phyloP scores from a whole-genome alignment of 2,888 invertebrate genomes.

The Margaritifera margaritifera region DNA sequence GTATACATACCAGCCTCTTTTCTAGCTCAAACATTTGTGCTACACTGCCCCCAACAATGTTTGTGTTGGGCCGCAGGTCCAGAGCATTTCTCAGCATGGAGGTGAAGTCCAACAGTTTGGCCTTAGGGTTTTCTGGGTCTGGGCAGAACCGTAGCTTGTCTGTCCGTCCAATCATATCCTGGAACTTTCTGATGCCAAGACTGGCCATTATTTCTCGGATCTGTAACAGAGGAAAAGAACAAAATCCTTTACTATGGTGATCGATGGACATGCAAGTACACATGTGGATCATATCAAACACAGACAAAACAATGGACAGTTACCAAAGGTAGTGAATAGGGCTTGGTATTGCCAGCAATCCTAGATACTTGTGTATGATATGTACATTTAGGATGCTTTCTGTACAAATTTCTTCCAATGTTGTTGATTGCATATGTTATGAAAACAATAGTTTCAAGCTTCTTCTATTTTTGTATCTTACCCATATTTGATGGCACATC shows the following conservation, averaged over 20 bases:
- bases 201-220: constrained; percentile 92
- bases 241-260: neutral
- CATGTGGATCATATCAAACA: too few species aligned
- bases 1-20: constrained; percentile 65
- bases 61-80: constrained; percentile 90
- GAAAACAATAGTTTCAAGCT: too few species aligned
- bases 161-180: constrained; percentile 82
- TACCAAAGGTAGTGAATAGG: neutral
- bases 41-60: constrained; percentile 91
- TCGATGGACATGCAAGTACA: neutral
- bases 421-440: too few species aligned
- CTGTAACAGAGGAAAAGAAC: constrained; percentile 72
- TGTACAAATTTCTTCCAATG: too few species aligned
- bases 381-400: too few species aligned
- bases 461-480: too few species aligned
- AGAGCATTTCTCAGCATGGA: constrained; percentile 91
- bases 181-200: constrained; percentile 89
- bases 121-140: constrained; percentile 85
- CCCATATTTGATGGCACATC: too few species aligned
- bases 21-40: constrained; percentile 78
- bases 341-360: too few species aligned
- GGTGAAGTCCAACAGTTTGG: constrained; percentile 87
- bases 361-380: too few species aligned
- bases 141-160: constrained; percentile 78
- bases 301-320: too few species aligned